Evolutionary conservation across 1,140 invertebrate species (phyloP).

Genomic region (Scaptomyza hsui): DNA sequence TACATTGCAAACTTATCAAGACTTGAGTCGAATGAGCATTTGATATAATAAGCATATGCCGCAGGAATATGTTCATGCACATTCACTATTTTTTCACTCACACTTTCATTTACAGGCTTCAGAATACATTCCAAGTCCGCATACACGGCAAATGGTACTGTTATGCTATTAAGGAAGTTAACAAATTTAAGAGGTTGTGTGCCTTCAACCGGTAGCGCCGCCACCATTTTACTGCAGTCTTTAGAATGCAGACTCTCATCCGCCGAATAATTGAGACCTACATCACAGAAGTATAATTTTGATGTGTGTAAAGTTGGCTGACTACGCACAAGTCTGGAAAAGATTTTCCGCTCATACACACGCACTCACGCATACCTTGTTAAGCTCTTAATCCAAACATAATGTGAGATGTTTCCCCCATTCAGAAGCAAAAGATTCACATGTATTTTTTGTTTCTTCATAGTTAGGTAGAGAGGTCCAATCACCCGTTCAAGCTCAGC

Average conservation of each 20-base stretch:
- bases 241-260: neutral
- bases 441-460: no score
- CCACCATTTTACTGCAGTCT: neutral
- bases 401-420: no score
- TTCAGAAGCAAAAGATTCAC: no score
- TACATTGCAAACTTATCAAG: neutral
- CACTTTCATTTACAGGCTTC: neutral
- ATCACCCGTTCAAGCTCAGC: no score
- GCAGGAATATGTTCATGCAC: slow-evolving; percentile 9
- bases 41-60: slow-evolving; percentile 50
- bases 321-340: neutral
- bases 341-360: neutral
- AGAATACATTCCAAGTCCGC: neutral
- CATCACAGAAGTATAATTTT: neutral
- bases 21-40: slow-evolving; percentile 12
- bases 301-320: neutral
- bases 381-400: no score
- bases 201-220: neutral
- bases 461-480: no score
- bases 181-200: neutral
- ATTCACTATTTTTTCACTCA: neutral
- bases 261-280: neutral
- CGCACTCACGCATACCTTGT: no score
- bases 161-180: neutral
- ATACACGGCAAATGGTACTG: neutral